These are phyloP conservation scores for Perca flavescens DNA, from an alignment of 2,113 vertebrate species.

Conservation along the genomic window DNA sequence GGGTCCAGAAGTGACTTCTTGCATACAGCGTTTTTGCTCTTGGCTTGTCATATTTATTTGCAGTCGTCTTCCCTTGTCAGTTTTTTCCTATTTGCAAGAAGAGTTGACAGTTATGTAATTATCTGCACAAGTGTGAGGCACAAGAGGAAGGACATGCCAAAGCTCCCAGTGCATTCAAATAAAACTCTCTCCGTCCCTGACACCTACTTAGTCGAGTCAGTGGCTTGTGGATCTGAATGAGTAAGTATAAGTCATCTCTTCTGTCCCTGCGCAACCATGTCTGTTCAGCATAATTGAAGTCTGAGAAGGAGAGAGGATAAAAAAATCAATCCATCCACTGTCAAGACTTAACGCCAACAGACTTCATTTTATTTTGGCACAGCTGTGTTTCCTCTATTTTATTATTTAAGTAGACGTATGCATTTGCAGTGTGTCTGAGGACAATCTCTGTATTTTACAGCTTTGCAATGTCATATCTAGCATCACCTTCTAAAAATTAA, in stretches of 20 bases:
- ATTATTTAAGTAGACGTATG: constrained; percentile 13
- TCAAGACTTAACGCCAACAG: constrained; percentile 9
- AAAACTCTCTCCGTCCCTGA: constrained; percentile 45
- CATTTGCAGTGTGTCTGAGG: neutral
- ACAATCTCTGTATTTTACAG: constrained; percentile 20
- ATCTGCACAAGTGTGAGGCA: constrained; percentile 38
- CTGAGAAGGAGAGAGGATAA: constrained; percentile 4
- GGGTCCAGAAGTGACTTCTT: neutral
- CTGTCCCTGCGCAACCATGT: constrained; percentile 15
- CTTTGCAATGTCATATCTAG: neutral
- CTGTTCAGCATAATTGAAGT: constrained; percentile 20
- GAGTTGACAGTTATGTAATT: constrained; percentile 38
- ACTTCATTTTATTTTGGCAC: neutral
- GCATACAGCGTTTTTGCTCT: neutral
- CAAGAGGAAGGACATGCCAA: constrained; percentile 1
- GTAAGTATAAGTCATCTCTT: constrained; percentile 23
- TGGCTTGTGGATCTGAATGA: constrained; percentile 41
- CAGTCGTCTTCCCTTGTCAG: neutral
- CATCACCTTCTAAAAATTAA: neutral
- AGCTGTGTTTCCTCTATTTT: neutral
- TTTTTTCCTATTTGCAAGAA: constrained; percentile 3
- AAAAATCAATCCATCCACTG: constrained; percentile 19
- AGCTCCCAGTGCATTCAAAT: constrained; percentile 38
- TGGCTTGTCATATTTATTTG: neutral
- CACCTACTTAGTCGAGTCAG: constrained; percentile 44